Evolutionary conservation across 2,888 invertebrate species (phyloP).

Genomic region (Prostheceraeus crozeri): DNA sequence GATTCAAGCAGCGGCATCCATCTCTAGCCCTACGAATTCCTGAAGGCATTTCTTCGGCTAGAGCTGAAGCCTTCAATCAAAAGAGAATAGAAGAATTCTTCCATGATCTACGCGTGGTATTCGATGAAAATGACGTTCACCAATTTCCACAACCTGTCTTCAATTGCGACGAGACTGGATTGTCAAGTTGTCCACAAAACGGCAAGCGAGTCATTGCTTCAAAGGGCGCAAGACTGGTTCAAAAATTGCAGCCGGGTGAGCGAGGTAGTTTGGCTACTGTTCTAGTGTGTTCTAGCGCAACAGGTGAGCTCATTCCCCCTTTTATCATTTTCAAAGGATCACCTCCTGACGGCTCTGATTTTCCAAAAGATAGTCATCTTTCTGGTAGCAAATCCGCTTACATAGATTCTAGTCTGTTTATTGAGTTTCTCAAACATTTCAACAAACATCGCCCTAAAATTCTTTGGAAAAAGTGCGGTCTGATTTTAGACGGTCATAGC

Average conservation of each 20-base stretch:
- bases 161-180: conserved; percentile 30
- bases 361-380: background rate
- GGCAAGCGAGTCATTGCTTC: conserved; percentile 6
- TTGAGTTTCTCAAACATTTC: conserved; percentile 17
- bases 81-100: conserved; percentile 9
- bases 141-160: conserved; percentile 13
- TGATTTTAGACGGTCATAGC: too few species aligned
- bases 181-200: conserved; percentile 12
- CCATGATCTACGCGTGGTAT: conserved; percentile 9
- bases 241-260: conserved; percentile 21
- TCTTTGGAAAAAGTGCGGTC: conserved; percentile 1
- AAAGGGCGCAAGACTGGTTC: conserved; percentile 15
- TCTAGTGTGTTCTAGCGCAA: conserved; percentile 15
- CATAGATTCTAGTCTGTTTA: conserved; percentile 13
- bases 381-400: conserved; percentile 19
- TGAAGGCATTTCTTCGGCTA: conserved; percentile 21
- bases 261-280: conserved; percentile 10
- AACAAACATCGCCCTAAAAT: conserved; percentile 12
- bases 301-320: conserved; percentile 20
- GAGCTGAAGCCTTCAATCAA: conserved; percentile 23
- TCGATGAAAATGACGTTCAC: conserved; percentile 5
- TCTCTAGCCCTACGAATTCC: background rate
- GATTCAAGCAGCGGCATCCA: background rate
- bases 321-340: conserved; percentile 20
- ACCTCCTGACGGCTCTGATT: background rate